These are phyloP conservation scores for Peromyscus leucopus DNA, from an alignment of 2,113 vertebrate genomes.

Conservation along the genomic window DNA sequence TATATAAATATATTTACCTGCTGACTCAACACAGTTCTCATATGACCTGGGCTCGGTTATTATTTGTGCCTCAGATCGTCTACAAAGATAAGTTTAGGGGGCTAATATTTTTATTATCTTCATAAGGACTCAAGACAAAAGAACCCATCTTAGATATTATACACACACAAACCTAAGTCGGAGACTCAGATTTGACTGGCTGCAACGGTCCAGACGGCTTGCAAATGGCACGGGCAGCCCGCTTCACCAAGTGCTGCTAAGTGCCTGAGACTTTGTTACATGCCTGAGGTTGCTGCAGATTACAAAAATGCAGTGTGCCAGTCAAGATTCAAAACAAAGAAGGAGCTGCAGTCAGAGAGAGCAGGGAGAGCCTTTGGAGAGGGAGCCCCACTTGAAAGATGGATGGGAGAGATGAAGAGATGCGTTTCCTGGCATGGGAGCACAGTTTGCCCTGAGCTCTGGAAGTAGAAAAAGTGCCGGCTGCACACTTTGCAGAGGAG, in stretches of 20 bases:
- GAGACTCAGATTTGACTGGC: not conserved
- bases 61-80: conserved; percentile 30
- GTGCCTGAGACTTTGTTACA: not conserved
- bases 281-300: not conserved
- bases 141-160: not conserved
- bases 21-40: not conserved
- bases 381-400: not conserved
- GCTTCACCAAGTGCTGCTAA: not conserved
- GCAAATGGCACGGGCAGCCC: not conserved
- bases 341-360: not conserved
- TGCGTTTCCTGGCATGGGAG: not conserved
- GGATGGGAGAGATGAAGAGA: not conserved
- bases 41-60: conserved; percentile 6
- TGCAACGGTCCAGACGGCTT: not conserved
- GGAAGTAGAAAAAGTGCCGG: not conserved
- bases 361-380: not conserved
- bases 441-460: not conserved
- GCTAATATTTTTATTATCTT: conserved; percentile 11
- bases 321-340: conserved; percentile 5
- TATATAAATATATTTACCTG: conserved; percentile 17
- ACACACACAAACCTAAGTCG: not conserved
- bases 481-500: not conserved
- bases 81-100: conserved; percentile 22
- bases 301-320: not conserved
- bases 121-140: conserved; percentile 41